These are phyloP conservation scores for Seira ritae DNA, from an alignment of 2,888 invertebrate species.

Conservation along the genomic window DNA sequence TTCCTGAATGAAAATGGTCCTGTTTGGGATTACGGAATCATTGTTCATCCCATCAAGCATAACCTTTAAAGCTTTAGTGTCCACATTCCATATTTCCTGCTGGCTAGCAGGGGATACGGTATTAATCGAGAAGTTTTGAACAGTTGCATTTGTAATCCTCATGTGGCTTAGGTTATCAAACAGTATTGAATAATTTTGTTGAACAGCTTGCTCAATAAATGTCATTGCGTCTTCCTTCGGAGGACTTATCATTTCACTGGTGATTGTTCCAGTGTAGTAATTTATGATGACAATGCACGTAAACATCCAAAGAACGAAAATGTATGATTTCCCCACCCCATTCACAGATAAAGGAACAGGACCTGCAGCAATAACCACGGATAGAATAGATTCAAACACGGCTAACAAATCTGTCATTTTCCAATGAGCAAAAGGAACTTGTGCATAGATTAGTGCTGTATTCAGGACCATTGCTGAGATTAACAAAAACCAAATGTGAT, in stretches of 20 bases:
- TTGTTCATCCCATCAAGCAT: neutral
- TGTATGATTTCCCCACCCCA: neutral
- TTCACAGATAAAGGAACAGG: too few relatives aligned
- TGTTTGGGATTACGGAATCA: neutral
- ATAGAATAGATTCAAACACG: neutral
- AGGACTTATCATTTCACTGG: slow-evolving; percentile 21
- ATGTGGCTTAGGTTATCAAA: slow-evolving; percentile 3
- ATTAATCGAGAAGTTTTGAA: neutral
- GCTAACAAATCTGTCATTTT: neutral
- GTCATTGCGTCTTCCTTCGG: slow-evolving; percentile 4
- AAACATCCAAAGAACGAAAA: slow-evolving; percentile 18
- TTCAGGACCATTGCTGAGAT: neutral
- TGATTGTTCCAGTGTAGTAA: slow-evolving; percentile 18
- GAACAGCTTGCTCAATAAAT: neutral
- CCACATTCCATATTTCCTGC: neutral
- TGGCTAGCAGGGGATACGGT: neutral
- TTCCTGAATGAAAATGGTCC: neutral
- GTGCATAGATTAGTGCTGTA: neutral
- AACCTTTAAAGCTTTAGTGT: neutral
- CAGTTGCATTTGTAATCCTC: slow-evolving; percentile 6
- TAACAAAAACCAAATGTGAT: neutral
- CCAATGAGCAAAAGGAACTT: neutral
- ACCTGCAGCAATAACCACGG: neutral
- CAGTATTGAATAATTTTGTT: slow-evolving; percentile 13
- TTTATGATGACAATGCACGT: slow-evolving; percentile 8